Base-by-base conservation (phyloP, 2,888 invertebrate species). In the Aspidapion aeneum region DNA sequence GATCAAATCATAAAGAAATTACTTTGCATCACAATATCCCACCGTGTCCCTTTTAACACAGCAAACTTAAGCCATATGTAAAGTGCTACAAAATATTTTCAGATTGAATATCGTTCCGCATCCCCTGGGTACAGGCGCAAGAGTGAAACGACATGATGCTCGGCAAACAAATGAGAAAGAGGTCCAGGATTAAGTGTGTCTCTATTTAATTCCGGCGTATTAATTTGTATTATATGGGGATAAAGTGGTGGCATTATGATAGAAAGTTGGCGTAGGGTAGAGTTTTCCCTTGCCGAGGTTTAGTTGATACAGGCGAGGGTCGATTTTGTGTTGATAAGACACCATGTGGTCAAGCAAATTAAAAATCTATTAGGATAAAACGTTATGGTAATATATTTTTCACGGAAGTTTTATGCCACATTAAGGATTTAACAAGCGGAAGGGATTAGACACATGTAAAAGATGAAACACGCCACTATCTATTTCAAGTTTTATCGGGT, bases 341-440 rank as follows among this genome's bases (percentile, higher is more conserved):
- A 75, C 75, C 79, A 79, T 79, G 77, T 79, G 79, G 79, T 77
- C 78, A 75, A 73, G 74, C 76, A 75, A 79, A 78, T 78, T 79
- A 78, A 78, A 79, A 77, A 78, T 77, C 78, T 76, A 79, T 78
- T 78, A 78, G 72, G 63, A 62, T 55, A 59, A 58, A 63, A 61
- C 66, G 70, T 35, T 35, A 35, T 35, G 35, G 35, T 12, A 35
- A 35, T 35, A 35, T 3, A 70, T 71, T 69, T 70, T 71, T 71
- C 48, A 55, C 63, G 57, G 63, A 65, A 69, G 71, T 72, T 73
- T 71, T 69, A 69, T 66, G 68, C 67, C 35, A 62, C 60, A 66
- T 65, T 52, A n/a, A 17, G 7, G 19, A 3, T 52, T 52, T n/a
- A 19, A 52, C 3, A 19, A 5, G 52, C 52, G 52, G 52, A 52